Evolutionary conservation across 2,888 invertebrate genomes (phyloP).

Genomic region (Esperia sulphurella): DNA sequence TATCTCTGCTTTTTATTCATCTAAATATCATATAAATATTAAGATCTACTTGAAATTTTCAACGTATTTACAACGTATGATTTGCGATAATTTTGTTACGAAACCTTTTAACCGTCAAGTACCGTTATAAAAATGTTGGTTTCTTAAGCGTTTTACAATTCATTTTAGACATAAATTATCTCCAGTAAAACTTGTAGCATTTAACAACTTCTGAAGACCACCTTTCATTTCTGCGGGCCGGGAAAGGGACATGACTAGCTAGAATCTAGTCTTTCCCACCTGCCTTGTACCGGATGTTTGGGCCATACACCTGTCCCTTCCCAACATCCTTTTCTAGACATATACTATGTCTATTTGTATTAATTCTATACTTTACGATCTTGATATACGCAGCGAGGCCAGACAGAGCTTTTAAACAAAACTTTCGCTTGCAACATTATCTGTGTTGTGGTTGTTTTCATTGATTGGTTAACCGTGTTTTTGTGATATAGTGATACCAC

Average conservation of each 20-base stretch:
- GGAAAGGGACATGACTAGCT: constrained; percentile 17
- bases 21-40: too few relatives aligned
- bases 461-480: constrained; percentile 3
- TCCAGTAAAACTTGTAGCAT: neutral
- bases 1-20: too few relatives aligned
- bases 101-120: neutral
- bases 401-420: constrained; percentile 29
- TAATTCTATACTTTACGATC: constrained; percentile 30
- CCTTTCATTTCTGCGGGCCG: constrained; percentile 27
- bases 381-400: constrained; percentile 30
- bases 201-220: constrained; percentile 13
- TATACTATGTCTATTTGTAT: constrained; percentile 1
- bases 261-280: constrained; percentile 24
- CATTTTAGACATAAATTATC: neutral
- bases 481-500: neutral
- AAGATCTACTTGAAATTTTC: too few relatives aligned
- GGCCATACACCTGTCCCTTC: constrained; percentile 24
- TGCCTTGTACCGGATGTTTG: constrained; percentile 33
- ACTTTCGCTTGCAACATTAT: constrained; percentile 34
- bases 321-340: constrained; percentile 7
- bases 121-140: neutral
- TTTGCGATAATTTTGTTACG: too few relatives aligned
- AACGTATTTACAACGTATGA: too few relatives aligned
- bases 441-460: neutral
- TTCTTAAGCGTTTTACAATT: neutral